phyloP scores from a whole-genome alignment of 2,113 vertebrate genomes.

The Promerops cafer region DNA sequence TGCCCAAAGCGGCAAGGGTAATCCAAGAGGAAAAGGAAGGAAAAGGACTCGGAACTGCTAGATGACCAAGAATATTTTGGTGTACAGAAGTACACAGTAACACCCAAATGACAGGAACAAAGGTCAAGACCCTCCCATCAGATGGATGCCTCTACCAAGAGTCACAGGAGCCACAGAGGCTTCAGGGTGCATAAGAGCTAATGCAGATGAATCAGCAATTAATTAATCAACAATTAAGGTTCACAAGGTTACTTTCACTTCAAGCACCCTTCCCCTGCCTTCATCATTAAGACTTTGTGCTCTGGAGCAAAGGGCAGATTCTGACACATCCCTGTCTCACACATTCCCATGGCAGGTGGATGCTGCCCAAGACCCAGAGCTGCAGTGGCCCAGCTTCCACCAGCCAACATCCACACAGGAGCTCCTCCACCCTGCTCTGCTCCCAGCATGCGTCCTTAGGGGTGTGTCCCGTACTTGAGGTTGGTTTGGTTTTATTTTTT shows the following conservation, averaged over 20 bases:
- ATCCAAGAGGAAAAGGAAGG: neutral
- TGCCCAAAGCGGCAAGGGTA: neutral
- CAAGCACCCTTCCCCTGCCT: neutral
- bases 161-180: neutral
- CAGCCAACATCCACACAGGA: neutral
- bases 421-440: neutral
- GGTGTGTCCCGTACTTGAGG: neutral
- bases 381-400: neutral
- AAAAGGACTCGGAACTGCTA: neutral
- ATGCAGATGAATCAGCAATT: neutral
- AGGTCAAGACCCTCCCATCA: neutral
- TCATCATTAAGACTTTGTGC: neutral
- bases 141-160: neutral
- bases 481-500: neutral
- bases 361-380: neutral
- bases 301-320: neutral
- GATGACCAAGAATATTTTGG: neutral
- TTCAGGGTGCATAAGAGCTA: neutral
- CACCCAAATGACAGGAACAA: neutral
- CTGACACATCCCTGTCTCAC: neutral
- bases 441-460: rapidly evolving
- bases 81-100: neutral
- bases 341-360: rapidly evolving
- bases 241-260: neutral
- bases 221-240: neutral